Evolutionary conservation across 2,888 invertebrate genomes (phyloP).

Genomic region (Hemithea aestivaria): DNA sequence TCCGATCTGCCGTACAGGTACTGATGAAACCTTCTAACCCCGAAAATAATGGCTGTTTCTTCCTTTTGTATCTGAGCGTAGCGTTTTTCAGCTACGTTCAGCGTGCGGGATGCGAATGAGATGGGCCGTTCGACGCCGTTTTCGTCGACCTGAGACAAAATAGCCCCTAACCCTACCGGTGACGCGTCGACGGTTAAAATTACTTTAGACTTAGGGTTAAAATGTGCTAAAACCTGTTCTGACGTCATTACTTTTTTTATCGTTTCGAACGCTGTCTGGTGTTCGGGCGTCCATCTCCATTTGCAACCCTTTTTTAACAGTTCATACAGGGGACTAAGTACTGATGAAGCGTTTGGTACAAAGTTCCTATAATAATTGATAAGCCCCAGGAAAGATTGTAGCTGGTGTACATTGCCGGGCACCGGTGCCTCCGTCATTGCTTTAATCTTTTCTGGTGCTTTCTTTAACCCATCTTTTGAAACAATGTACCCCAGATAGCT

Average conservation of each 20-base stretch:
- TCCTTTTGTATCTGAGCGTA: slow-evolving; percentile 13
- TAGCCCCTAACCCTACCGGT: slow-evolving; percentile 24
- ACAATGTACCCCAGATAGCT: slow-evolving; percentile 18
- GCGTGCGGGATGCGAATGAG: too few species aligned
- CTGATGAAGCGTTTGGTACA: too few species aligned
- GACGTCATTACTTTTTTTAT: slow-evolving; percentile 22
- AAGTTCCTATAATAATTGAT: too few species aligned
- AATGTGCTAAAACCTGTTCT: slow-evolving; percentile 25
- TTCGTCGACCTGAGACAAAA: slow-evolving; percentile 17
- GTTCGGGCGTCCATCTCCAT: slow-evolving; percentile 12
- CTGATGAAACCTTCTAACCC: slow-evolving; percentile 20
- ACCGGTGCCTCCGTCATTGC: slow-evolving; percentile 18
- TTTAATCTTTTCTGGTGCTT: slow-evolving; percentile 14
- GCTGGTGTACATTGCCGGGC: slow-evolving; percentile 18
- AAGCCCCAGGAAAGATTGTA: too few species aligned
- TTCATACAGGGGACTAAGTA: too few species aligned
- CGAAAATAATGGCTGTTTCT: slow-evolving; percentile 16
- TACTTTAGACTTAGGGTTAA: slow-evolving; percentile 18
- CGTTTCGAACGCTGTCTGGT: slow-evolving; percentile 16
- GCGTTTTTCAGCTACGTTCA: too few species aligned
- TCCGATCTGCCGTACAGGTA: too few species aligned
- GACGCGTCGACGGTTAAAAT: slow-evolving; percentile 30
- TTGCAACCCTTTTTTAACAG: too few species aligned
- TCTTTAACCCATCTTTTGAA: too few species aligned
- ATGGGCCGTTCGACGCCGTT: too few species aligned